phyloP scores from a whole-genome alignment of 2,113 vertebrate species.

The Scortum barcoo region DNA sequence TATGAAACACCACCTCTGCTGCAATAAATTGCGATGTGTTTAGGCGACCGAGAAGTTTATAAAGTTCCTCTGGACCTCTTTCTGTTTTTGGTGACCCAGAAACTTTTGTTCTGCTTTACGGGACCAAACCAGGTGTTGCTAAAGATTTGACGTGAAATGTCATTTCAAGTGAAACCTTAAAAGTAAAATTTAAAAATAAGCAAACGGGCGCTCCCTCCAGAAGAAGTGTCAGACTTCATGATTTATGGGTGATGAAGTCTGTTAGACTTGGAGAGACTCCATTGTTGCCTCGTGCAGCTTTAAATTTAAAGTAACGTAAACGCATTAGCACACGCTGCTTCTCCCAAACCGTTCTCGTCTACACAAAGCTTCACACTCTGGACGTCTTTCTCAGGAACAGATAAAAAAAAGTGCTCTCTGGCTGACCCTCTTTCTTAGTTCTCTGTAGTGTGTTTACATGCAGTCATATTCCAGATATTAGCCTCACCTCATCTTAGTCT shows the following conservation, averaged over 20 bases:
- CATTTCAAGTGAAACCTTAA: neutral
- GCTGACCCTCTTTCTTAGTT: neutral
- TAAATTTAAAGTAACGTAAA: neutral
- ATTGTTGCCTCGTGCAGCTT: neutral
- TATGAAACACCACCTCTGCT: neutral
- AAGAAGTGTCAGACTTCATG: no score
- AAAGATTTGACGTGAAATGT: neutral
- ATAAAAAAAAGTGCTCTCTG: neutral
- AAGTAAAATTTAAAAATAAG: neutral
- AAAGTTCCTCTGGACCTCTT: neutral
- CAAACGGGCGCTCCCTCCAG: neutral
- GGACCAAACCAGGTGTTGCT: neutral
- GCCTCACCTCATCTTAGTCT: no score
- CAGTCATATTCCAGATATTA: neutral
- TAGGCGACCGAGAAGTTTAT: neutral
- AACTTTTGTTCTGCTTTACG: neutral
- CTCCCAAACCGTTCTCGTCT: neutral
- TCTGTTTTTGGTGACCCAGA: neutral
- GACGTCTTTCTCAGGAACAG: slow-evolving; percentile 46
- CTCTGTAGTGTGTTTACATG: neutral
- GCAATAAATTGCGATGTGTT: neutral
- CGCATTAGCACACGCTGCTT: neutral
- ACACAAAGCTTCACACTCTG: neutral
- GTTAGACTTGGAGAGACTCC: neutral
- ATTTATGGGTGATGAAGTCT: slow-evolving; percentile 29